Conservation (phyloP, 1,140 invertebrate species). For the Camponotus pennsylvanicus region DNA sequence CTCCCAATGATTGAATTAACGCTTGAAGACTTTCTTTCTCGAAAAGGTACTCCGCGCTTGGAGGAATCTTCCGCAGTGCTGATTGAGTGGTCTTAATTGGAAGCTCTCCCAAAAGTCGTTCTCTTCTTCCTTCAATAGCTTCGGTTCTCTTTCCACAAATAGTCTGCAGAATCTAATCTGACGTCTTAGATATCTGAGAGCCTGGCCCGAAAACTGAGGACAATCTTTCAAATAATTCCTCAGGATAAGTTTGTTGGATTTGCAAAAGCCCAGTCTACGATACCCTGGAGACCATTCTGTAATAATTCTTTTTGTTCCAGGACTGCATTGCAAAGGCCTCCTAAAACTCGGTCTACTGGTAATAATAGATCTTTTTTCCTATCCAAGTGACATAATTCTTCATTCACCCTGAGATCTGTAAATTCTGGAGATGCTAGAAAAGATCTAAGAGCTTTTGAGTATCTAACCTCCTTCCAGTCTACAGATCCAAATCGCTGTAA, state of each 20-base stretch:
- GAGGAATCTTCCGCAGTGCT: not conserved
- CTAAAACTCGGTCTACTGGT: not conserved
- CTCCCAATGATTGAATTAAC: not conserved
- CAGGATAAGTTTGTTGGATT: not conserved
- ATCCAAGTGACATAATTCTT: constrained; percentile 2
- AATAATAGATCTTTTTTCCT: not conserved
- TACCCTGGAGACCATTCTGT: not conserved
- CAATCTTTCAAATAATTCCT: not conserved
- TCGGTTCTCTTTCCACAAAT: not conserved
- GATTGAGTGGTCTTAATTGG: not conserved
- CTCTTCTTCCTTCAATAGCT: not conserved
- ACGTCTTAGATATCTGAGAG: not conserved
- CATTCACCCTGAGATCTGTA: not conserved
- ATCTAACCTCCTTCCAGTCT: not conserved
- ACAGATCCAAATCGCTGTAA: not conserved
- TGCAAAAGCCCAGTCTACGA: not conserved
- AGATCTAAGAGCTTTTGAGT: not conserved
- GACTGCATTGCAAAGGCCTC: not conserved
- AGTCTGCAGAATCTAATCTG: constrained; percentile 1
- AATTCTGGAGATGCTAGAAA: not conserved
- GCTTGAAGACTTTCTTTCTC: not conserved
- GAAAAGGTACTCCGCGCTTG: constrained; percentile 4
- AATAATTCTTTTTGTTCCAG: constrained; percentile 7
- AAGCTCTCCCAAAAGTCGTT: not conserved
- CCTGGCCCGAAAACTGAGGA: not conserved